These are phyloP conservation scores for Euplexia lucipara DNA, from an alignment of 2,888 invertebrate genomes.

Conservation along the genomic window DNA sequence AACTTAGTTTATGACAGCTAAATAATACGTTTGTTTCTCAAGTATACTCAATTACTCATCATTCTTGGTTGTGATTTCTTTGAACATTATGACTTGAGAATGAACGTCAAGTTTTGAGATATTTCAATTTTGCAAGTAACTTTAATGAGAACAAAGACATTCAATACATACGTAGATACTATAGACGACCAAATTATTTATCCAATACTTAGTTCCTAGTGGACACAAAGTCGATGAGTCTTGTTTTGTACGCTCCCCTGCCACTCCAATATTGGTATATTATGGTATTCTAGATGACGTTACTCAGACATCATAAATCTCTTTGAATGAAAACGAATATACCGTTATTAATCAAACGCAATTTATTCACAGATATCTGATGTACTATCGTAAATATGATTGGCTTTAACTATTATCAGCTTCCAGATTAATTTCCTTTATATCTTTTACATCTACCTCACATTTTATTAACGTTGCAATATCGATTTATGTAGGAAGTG, in stretches of 20 bases:
- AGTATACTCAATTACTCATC: conserved; percentile 15
- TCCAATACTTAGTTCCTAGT: too few relatives aligned
- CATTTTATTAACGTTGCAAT: conserved; percentile 11
- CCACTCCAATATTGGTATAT: too few relatives aligned
- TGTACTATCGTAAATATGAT: conserved; percentile 34
- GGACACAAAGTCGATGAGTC: too few relatives aligned
- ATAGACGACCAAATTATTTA: too few relatives aligned
- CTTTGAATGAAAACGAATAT: conserved; percentile 9
- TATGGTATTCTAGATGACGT: too few relatives aligned
- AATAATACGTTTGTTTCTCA: conserved; percentile 51
- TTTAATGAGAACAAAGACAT: conserved; percentile 12
- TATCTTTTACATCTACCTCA: conserved; percentile 14
- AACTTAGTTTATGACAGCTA: conserved; percentile 42
- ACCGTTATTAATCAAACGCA: conserved; percentile 33
- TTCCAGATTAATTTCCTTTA: conserved; percentile 19
- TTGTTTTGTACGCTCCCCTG: too few relatives aligned
- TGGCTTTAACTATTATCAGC: conserved; percentile 17
- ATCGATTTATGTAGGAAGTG: conserved; percentile 55
- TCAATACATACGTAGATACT: too few relatives aligned
- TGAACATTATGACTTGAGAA: conserved; percentile 16
- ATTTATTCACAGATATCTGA: conserved; percentile 41
- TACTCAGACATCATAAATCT: too few relatives aligned
- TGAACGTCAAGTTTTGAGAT: conserved; percentile 28
- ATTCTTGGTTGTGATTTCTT: conserved; percentile 18
- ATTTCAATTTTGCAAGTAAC: background rate